Percentiles rank a stretch among this genome's conserved stretches.
Evolutionary conservation across 35 echinoderm and acorn worm species (phyloP).

Genomic region (Acanthaster planci): DNA sequence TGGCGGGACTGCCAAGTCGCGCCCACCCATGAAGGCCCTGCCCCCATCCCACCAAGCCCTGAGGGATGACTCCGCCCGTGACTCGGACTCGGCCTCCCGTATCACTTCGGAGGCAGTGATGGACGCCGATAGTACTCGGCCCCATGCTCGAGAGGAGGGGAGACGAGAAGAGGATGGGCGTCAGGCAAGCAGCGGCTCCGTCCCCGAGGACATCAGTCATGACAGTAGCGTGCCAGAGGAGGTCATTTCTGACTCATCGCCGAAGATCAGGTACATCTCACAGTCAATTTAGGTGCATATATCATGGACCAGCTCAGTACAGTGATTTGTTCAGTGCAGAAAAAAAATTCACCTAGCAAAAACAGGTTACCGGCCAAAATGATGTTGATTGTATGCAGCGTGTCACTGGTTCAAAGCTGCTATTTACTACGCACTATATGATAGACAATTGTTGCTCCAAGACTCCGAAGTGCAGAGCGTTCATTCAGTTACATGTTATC

Average conservation of each 20-base stretch:
- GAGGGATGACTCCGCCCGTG: slow-evolving; percentile 7
- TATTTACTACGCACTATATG: too few species aligned
- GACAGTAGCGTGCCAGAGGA: slow-evolving; percentile 75
- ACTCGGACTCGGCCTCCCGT: neutral
- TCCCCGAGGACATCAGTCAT: slow-evolving; percentile 68
- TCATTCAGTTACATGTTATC: too few species aligned
- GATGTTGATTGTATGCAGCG: too few species aligned
- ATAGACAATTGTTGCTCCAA: too few species aligned
- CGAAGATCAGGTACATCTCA: slow-evolving; percentile 15
- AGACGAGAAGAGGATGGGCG: slow-evolving; percentile 33
- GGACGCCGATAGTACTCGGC: neutral
- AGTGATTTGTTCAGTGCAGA: too few species aligned
- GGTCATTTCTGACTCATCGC: slow-evolving; percentile 43
- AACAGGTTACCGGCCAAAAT: too few species aligned
- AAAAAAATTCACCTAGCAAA: too few species aligned
- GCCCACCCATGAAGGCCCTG: slow-evolving; percentile 42
- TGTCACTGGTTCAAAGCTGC: too few species aligned
- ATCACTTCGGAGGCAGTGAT: neutral
- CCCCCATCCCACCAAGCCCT: neutral
- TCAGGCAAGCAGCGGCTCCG: slow-evolving; percentile 20
- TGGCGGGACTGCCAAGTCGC: slow-evolving; percentile 11
- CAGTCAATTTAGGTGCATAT: too few species aligned
- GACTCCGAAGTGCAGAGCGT: too few species aligned
- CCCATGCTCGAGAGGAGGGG: slow-evolving; percentile 20
- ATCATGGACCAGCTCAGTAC: too few species aligned